Evolutionary conservation across 1,140 invertebrate species (phyloP).

Genomic region (Drosophila sp.): DNA sequence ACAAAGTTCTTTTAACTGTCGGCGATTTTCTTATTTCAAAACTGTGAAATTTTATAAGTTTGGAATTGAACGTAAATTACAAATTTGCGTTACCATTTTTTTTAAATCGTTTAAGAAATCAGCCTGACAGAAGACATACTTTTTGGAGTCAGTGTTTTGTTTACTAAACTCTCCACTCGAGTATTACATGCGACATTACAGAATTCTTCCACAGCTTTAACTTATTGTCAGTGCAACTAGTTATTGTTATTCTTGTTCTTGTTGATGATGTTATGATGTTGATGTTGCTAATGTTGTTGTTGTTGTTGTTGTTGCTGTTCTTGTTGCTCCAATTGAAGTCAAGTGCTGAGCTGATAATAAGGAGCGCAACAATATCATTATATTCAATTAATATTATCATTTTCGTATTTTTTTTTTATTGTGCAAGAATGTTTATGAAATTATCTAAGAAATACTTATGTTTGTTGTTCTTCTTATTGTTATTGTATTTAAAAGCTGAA

Average conservation of each 20-base stretch:
- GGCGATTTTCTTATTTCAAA: no score
- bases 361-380: constrained; percentile 46
- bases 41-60: no score
- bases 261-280: constrained; percentile 1
- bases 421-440: constrained; percentile 54
- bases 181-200: constrained; percentile 35
- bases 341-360: constrained; percentile 45
- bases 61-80: no score
- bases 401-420: constrained; percentile 14
- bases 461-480: constrained; percentile 12
- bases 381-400: constrained; percentile 52
- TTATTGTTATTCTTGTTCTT: neutral
- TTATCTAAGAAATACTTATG: constrained; percentile 55
- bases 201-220: constrained; percentile 7
- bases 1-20: no score
- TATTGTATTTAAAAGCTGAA: constrained; percentile 13
- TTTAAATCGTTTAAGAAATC: no score
- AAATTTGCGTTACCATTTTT: no score
- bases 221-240: neutral
- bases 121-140: neutral
- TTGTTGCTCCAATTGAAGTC: constrained; percentile 33
- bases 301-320: neutral
- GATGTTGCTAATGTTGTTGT: constrained; percentile 1
- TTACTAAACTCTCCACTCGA: constrained; percentile 15
- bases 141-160: neutral